Evolutionary conservation across 2,113 vertebrate genomes (phyloP).

Genomic region (Thalassoma bifasciatum): DNA sequence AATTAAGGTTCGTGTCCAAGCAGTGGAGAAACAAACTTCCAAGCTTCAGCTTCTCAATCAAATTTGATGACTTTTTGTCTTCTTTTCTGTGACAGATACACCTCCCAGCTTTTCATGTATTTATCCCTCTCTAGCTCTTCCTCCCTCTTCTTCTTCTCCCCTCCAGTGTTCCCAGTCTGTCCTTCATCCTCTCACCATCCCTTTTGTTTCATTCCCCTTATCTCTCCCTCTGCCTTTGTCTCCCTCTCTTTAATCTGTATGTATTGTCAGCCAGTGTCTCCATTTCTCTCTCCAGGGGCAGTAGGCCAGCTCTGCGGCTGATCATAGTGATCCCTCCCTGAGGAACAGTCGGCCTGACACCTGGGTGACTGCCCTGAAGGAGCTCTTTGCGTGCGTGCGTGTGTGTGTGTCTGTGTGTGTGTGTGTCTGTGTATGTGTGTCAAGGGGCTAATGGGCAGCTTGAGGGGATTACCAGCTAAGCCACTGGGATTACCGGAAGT

Average conservation of each 20-base stretch:
- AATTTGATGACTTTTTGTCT: conserved; percentile 5
- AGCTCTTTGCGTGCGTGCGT: conserved; percentile 6
- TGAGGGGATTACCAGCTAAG: conserved; percentile 76
- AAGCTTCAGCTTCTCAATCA: not conserved
- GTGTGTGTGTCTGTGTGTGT: conserved; percentile 23
- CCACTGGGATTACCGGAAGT: conserved; percentile 77
- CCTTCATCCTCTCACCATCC: conserved; percentile 13
- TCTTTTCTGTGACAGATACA: not conserved
- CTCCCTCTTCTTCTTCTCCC: not conserved
- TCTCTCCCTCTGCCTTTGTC: conserved; percentile 35
- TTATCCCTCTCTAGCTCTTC: not conserved
- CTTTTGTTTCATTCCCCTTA: conserved; percentile 2
- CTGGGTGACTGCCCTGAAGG: conserved; percentile 67
- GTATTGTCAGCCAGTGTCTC: conserved; percentile 62
- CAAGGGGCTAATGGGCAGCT: conserved; percentile 72
- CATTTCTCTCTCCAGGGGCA: conserved; percentile 53
- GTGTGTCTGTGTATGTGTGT: conserved; percentile 21
- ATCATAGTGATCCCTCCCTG: conserved; percentile 71
- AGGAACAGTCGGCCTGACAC: conserved; percentile 64
- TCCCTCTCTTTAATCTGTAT: conserved; percentile 60
- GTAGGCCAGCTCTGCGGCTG: conserved; percentile 60
- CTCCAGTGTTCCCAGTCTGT: conserved; percentile 25
- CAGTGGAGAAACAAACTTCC: not conserved
- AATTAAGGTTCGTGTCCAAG: conserved; percentile 25
- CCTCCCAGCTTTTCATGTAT: not conserved